Evolutionary conservation across 2,113 vertebrate species (phyloP), one percentile per base, ranked within the genome.

Genomic region (Stigmatopora nigra): DNA sequence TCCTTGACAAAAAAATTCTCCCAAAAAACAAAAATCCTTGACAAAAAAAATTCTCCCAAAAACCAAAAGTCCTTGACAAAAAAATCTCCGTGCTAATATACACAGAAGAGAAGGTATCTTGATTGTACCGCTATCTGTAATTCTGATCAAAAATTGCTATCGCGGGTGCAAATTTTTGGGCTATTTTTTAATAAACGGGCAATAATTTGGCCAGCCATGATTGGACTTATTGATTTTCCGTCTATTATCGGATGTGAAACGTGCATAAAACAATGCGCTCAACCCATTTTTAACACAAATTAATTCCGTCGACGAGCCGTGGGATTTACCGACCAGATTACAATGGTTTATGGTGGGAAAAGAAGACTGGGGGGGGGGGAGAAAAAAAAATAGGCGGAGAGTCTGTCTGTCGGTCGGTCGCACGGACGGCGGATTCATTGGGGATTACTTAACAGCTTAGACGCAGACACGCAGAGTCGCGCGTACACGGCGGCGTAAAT

Each of bases 391-490:
- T 62, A 81, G 73, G 82, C 83, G 73, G 80, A 74, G 77, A 85
- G 68, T 78, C 70, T 83, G 85, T 31, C 25, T 1, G 25, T 31
- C 25, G 25, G 25, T 31, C 25, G 25, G 85, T 80, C 79, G 81
- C 81, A 77, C 80, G 83, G 82, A 84, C 79, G 76, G 46, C 75
- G 79, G 84, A 86, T 84, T 86, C 86, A 87, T 81, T 79, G 78
- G 86, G 86, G 86, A 87, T 87, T 87, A 87, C 86, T 86, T 87
- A 87, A 87, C 84, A 86, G 84, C 68, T 87, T 86, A 85, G 70
- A 83, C 81, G 81, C 77, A 81, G 72, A 65, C 67, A 44, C 41
- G 63, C 70, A 77, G 71, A 70, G 38, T 67, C 45, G 10, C 76
- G 78, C 70, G 70, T 76, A 79, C 61, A 82, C 68, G 70, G 71